Evolutionary conservation across 2,797 vertebrate species (phyloP).

Genomic region (Decapterus maruadsi): DNA sequence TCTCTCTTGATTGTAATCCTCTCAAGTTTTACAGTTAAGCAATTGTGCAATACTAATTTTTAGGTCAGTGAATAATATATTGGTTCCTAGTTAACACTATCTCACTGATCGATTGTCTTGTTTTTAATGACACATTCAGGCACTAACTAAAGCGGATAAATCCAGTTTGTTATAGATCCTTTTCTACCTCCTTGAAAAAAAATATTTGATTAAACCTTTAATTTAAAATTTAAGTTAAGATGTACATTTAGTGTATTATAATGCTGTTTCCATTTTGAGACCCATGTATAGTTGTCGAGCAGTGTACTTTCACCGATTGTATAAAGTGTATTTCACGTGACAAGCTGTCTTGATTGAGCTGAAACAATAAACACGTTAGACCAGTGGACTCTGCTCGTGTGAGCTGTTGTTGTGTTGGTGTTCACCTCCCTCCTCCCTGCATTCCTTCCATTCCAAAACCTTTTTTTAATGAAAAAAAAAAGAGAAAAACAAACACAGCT

Average conservation of each 20-base stretch:
- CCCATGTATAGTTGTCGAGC: constrained; percentile 21
- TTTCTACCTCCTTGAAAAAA: constrained; percentile 59
- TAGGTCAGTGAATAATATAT: constrained; percentile 27
- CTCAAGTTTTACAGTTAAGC: constrained; percentile 31
- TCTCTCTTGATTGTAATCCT: constrained; percentile 28
- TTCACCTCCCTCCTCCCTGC: constrained; percentile 26
- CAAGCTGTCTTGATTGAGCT: constrained; percentile 46
- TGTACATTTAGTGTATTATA: constrained; percentile 36
- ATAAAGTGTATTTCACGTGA: constrained; percentile 30
- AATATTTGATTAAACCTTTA: constrained; percentile 20
- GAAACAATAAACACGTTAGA: constrained; percentile 69
- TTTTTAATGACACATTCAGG: constrained; percentile 19
- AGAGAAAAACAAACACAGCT: constrained; percentile 39
- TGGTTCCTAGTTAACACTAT: constrained; percentile 15
- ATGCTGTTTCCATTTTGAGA: constrained; percentile 37
- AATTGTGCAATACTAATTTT: constrained; percentile 50
- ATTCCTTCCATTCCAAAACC: constrained; percentile 53
- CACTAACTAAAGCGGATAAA: constrained; percentile 3
- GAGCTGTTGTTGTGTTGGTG: constrained; percentile 33
- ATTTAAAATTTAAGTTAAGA: constrained; percentile 2
- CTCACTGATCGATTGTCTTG: not conserved
- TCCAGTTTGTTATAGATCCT: constrained; percentile 25
- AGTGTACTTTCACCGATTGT: constrained; percentile 34
- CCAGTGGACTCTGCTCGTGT: constrained; percentile 33
- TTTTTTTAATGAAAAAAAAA: constrained; percentile 24